Percentiles rank a stretch among this genome's conserved stretches.
These are phyloP conservation scores for Vulpes ferrilata DNA, from an alignment of 2,113 vertebrate genomes.

Conservation along the genomic window DNA sequence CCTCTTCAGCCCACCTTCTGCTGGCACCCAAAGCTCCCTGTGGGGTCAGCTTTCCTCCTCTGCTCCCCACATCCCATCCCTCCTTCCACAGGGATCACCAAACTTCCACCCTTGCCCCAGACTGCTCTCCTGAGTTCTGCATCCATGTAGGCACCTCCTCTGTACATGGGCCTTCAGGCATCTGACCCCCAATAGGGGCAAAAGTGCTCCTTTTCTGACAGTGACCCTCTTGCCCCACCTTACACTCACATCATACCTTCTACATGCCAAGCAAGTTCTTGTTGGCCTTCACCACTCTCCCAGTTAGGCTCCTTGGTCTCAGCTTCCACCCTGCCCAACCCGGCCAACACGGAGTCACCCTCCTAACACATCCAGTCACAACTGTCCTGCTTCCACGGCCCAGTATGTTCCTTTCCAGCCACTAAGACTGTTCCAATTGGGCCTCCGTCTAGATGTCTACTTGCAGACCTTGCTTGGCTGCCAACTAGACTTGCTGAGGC, in stretches of 20 bases:
- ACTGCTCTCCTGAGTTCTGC: not conserved
- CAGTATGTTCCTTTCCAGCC: rapidly evolving
- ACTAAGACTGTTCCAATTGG: not conserved
- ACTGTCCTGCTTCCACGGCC: not conserved
- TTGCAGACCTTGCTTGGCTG: not conserved
- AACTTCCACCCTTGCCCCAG: not conserved
- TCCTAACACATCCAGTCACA: rapidly evolving
- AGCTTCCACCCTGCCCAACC: not conserved
- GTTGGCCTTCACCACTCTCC: rapidly evolving
- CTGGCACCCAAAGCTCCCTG: not conserved
- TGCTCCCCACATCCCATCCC: not conserved
- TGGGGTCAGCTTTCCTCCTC: not conserved
- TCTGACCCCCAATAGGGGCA: rapidly evolving
- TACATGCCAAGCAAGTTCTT: not conserved
- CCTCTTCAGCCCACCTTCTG: not conserved
- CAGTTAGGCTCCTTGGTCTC: not conserved
- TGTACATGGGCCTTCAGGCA: rapidly evolving
- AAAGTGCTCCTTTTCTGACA: not conserved
- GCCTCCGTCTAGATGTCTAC: not conserved
- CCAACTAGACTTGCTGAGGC: not conserved
- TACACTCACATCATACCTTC: rapidly evolving
- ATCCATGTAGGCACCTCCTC: not conserved
- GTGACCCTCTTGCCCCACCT: not conserved
- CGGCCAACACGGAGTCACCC: not conserved
- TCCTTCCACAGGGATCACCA: not conserved